These are phyloP conservation scores for Urosaurus nigricauda DNA, from an alignment of 2,797 vertebrate species.

Conservation along the genomic window DNA sequence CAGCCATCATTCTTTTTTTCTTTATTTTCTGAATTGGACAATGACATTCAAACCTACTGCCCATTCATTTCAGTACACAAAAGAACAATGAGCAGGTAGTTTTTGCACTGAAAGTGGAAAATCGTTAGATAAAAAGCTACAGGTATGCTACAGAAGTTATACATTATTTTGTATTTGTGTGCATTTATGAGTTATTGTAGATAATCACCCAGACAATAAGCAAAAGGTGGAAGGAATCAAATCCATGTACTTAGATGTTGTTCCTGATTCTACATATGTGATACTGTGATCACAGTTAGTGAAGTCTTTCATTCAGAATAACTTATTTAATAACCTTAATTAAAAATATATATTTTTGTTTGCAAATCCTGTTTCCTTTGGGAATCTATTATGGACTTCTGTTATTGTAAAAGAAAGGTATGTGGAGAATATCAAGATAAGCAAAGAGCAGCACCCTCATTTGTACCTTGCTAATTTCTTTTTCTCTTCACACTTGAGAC, in stretches of 20 bases:
- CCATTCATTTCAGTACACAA: background rate
- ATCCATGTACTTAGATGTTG: background rate
- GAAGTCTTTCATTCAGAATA: slow-evolving; percentile 32
- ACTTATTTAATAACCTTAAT: background rate
- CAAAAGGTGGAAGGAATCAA: background rate
- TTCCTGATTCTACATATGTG: background rate
- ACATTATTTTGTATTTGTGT: slow-evolving; percentile 7
- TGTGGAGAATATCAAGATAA: slow-evolving; percentile 37
- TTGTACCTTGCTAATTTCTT: slow-evolving; percentile 12
- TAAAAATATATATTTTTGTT: slow-evolving; percentile 15
- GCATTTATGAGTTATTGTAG: background rate
- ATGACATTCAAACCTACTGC: too few species aligned
- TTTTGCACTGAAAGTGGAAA: background rate
- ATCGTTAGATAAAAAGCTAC: slow-evolving; percentile 30
- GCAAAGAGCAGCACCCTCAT: slow-evolving; percentile 7
- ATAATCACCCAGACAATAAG: background rate
- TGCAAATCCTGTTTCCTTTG: background rate
- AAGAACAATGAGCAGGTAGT: background rate
- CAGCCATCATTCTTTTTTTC: background rate
- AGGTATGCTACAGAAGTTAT: slow-evolving; percentile 27
- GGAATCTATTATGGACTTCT: background rate
- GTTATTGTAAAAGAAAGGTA: background rate
- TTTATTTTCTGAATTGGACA: background rate
- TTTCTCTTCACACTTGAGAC: background rate
- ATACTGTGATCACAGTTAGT: background rate